These are phyloP conservation scores for Epizoanthus illoricatus DNA, from an alignment of 92 coral and sea anemone species.

Conservation along the genomic window DNA sequence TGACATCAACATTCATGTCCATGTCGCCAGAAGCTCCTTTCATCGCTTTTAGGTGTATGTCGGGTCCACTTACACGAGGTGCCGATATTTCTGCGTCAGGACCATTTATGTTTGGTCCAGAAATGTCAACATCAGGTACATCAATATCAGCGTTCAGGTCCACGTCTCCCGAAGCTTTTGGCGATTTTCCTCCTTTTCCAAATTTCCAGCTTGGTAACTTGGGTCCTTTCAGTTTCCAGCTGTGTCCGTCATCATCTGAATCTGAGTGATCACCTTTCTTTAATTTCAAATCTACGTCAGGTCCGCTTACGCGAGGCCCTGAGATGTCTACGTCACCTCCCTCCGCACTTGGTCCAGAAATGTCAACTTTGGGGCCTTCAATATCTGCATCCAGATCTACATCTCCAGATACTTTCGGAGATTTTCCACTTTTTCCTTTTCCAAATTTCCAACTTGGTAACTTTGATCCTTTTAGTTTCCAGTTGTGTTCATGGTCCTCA, in stretches of 20 bases:
- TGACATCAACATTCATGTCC: background rate
- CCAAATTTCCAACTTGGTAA: constrained; percentile 1
- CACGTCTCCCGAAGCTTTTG: background rate
- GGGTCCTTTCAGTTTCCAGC: background rate
- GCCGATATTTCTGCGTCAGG: background rate
- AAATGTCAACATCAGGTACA: too few relatives aligned
- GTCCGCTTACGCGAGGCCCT: background rate
- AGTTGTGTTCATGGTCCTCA: too few relatives aligned
- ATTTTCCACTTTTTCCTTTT: background rate
- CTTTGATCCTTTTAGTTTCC: background rate
- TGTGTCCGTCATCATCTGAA: background rate
- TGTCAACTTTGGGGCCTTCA: too few relatives aligned
- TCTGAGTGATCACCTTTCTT: background rate
- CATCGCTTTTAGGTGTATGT: too few relatives aligned
- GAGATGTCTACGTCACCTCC: background rate
- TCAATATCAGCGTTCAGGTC: background rate
- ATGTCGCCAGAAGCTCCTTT: constrained; percentile 4
- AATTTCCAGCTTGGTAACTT: background rate
- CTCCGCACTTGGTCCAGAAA: too few relatives aligned
- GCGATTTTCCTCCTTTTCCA: too few relatives aligned
- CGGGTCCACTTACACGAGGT: too few relatives aligned
- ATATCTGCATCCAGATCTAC: too few relatives aligned
- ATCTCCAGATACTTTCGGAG: background rate
- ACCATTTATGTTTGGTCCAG: background rate
- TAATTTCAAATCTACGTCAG: background rate